These are phyloP conservation scores for Megalonaias nervosa DNA, from an alignment of 1,140 invertebrate genomes.

Conservation along the genomic window DNA sequence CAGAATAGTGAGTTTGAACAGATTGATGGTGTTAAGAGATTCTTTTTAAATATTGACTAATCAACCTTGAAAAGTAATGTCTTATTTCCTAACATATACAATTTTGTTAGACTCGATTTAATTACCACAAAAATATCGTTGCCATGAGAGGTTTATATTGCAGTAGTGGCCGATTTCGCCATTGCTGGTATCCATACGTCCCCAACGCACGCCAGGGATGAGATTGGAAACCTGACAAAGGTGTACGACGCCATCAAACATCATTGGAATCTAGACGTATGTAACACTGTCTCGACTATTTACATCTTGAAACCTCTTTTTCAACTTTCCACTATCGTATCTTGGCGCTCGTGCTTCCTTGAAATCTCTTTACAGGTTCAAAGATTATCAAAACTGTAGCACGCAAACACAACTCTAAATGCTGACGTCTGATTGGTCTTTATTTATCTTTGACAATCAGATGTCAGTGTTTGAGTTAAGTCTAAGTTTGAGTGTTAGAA, in stretches of 20 bases:
- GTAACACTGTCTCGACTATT: not conserved
- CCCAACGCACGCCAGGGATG: constrained; percentile 54
- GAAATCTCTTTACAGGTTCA: no score
- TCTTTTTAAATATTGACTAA: not conserved
- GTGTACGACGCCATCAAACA: constrained; percentile 50
- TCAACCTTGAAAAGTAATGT: not conserved
- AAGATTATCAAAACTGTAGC: no score
- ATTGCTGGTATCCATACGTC: constrained; percentile 61
- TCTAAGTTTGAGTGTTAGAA: no score
- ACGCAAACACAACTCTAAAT: no score
- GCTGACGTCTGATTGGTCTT: no score
- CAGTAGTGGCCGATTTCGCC: constrained; percentile 51
- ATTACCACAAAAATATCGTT: not conserved
- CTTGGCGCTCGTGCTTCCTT: no score
- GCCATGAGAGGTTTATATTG: not conserved
- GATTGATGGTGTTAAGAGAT: not conserved
- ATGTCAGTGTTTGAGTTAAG: no score
- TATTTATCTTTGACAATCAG: no score
- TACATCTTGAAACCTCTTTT: not conserved
- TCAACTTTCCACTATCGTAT: not conserved
- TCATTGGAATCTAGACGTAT: constrained; percentile 49
- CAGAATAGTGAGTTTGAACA: not conserved
- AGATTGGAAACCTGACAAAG: constrained; percentile 56
- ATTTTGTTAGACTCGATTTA: not conserved
- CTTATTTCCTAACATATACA: not conserved